Evolutionary conservation across 2,113 vertebrate species (phyloP).

Genomic region (Nycticryphes semicollaris): DNA sequence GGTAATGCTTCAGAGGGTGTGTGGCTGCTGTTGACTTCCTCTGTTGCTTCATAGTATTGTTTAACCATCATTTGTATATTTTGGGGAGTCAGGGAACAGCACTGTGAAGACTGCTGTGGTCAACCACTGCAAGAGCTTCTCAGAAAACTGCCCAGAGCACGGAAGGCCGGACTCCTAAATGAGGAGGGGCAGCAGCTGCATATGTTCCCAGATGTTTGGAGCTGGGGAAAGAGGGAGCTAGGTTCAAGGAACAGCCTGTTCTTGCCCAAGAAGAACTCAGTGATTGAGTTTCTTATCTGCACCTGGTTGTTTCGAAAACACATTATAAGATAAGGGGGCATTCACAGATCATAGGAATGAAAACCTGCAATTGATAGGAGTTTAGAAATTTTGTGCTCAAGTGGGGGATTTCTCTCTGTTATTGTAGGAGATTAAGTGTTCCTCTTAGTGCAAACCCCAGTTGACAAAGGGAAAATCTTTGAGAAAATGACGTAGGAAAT

Average conservation of each 20-base stretch:
- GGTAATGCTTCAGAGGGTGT: not conserved
- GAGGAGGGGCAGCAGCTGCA: not conserved
- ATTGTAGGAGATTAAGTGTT: not conserved
- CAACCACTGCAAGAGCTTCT: not conserved
- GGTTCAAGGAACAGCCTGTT: not conserved
- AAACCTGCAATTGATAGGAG: not conserved
- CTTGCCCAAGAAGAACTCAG: not conserved
- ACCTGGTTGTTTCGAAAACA: not conserved
- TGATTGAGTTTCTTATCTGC: not conserved
- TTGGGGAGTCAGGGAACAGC: not conserved
- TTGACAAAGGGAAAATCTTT: constrained; percentile 13
- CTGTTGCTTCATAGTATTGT: not conserved
- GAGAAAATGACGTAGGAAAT: not conserved
- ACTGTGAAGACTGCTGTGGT: not conserved
- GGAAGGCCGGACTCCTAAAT: not conserved
- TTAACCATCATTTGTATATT: not conserved
- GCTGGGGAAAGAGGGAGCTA: not conserved
- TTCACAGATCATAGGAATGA: not conserved
- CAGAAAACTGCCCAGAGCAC: not conserved
- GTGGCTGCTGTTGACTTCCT: not conserved
- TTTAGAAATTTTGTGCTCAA: not conserved
- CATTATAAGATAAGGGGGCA: not conserved
- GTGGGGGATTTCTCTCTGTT: not conserved
- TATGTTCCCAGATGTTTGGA: not conserved
- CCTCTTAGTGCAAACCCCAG: not conserved